A percentile compares a stretch with the other conserved stretches of the same genome.
These are phyloP conservation scores for Parazoanthus swiftii DNA, from an alignment of 92 coral and sea anemone species.

Conservation along the genomic window DNA sequence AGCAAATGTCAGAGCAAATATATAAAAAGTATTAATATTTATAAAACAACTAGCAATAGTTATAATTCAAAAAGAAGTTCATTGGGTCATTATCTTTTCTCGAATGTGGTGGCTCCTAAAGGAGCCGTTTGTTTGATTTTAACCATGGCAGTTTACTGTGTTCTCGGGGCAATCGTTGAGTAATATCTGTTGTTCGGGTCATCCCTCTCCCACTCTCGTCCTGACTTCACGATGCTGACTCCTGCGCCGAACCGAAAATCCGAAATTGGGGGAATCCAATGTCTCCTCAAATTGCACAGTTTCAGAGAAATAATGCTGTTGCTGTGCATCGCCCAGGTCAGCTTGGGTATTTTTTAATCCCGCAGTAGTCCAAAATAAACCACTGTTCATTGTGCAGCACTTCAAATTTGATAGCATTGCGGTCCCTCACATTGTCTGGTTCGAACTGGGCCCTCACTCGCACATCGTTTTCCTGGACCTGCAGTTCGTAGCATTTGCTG, in stretches of 20 bases:
- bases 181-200: conserved; percentile 55
- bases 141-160: neutral
- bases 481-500: conserved; percentile 29
- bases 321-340: conserved; percentile 43
- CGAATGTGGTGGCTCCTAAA: conserved; percentile 25
- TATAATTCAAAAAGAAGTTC: neutral
- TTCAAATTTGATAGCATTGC: conserved; percentile 56
- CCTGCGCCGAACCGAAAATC: conserved; percentile 46
- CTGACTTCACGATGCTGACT: conserved; percentile 50
- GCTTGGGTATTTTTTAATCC: conserved; percentile 59
- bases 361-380: conserved; percentile 55
- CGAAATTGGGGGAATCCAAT: conserved; percentile 39
- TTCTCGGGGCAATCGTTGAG: conserved; percentile 14
- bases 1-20: neutral
- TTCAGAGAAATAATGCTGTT: conserved; percentile 19
- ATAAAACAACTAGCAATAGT: neutral
- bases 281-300: conserved; percentile 35
- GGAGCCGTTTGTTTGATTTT: conserved; percentile 4
- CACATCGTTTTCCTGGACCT: conserved; percentile 26
- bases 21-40: no score
- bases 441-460: conserved; percentile 46
- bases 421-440: conserved; percentile 53
- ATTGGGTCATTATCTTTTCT: conserved; percentile 7
- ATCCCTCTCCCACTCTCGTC: conserved; percentile 55
- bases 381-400: conserved; percentile 50